These are phyloP conservation scores for Danio choprae DNA, from an alignment of 2,797 vertebrate genomes.

Conservation along the genomic window DNA sequence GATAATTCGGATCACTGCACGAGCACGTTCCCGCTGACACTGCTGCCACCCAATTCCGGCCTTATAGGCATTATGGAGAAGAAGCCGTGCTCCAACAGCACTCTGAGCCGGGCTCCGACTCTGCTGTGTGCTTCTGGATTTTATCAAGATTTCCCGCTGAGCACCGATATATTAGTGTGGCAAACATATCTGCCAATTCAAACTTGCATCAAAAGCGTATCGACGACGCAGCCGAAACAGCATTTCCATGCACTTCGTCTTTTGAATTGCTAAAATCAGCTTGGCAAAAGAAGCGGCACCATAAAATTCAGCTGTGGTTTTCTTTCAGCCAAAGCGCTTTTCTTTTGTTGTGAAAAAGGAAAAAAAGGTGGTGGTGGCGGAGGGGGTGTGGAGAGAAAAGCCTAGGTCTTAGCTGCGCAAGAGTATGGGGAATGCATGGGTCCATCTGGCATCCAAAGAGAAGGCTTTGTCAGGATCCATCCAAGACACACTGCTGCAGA, in stretches of 20 bases:
- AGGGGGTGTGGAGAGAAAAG: slow-evolving; percentile 75
- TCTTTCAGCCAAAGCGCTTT: slow-evolving; percentile 87
- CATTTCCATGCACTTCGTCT: slow-evolving; percentile 77
- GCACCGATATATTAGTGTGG: slow-evolving; percentile 82
- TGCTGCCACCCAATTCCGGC: slow-evolving; percentile 73
- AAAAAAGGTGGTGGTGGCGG: slow-evolving; percentile 54
- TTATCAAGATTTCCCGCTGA: slow-evolving; percentile 80
- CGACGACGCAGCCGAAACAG: slow-evolving; percentile 75
- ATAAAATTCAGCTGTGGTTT: slow-evolving; percentile 87
- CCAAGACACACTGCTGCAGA: slow-evolving; percentile 84
- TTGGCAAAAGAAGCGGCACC: slow-evolving; percentile 84
- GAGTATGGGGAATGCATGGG: slow-evolving; percentile 81
- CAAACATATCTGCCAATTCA: slow-evolving; percentile 79
- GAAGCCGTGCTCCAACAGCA: slow-evolving; percentile 73
- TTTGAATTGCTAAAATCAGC: slow-evolving; percentile 86
- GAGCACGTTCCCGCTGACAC: slow-evolving; percentile 70
- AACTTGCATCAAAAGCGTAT: slow-evolving; percentile 81
- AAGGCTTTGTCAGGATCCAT: slow-evolving; percentile 81
- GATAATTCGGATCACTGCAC: slow-evolving; percentile 65
- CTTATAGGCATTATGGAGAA: slow-evolving; percentile 73
- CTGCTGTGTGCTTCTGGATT: slow-evolving; percentile 72
- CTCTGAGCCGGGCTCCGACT: slow-evolving; percentile 67
- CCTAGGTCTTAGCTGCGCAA: slow-evolving; percentile 84
- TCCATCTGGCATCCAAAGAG: slow-evolving; percentile 84
- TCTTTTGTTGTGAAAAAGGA: slow-evolving; percentile 76